These are phyloP conservation scores for Oxycera nigricornis DNA, from an alignment of 2,888 invertebrate species.

Conservation along the genomic window DNA sequence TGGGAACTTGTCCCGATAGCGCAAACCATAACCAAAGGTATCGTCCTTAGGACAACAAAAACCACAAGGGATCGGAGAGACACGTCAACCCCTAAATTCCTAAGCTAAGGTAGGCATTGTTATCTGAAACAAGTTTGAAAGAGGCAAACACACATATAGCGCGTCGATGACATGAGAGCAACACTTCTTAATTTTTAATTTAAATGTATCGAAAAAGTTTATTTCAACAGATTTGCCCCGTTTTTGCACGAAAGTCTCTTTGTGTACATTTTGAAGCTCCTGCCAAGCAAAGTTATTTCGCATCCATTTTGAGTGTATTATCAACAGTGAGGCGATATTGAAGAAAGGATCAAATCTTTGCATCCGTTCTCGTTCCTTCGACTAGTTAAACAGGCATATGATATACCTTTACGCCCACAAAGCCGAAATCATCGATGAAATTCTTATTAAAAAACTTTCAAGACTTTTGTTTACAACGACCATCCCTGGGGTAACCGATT, in stretches of 20 bases:
- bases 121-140: background rate
- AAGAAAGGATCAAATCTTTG: no score
- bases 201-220: slow-evolving; percentile 48
- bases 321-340: background rate
- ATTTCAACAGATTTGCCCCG: background rate
- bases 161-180: background rate
- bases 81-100: background rate
- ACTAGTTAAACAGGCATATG: slow-evolving; percentile 1
- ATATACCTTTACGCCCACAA: background rate
- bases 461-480: slow-evolving; percentile 34
- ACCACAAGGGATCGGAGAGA: background rate
- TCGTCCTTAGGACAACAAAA: slow-evolving; percentile 10
- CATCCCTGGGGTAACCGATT: background rate
- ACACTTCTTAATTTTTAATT: slow-evolving; percentile 45
- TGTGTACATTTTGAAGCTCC: slow-evolving; percentile 15
- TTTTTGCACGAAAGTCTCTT: background rate
- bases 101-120: slow-evolving; percentile 3
- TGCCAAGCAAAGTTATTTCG: slow-evolving; percentile 17
- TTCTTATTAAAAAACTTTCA: slow-evolving; percentile 47
- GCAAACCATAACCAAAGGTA: background rate
- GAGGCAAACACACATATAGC: background rate
- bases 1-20: slow-evolving; percentile 32
- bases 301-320: background rate
- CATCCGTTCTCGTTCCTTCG: background rate
- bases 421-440: slow-evolving; percentile 37